Evolutionary conservation across 2,113 vertebrate genomes (phyloP).

Genomic region (Aphelocoma coerulescens): DNA sequence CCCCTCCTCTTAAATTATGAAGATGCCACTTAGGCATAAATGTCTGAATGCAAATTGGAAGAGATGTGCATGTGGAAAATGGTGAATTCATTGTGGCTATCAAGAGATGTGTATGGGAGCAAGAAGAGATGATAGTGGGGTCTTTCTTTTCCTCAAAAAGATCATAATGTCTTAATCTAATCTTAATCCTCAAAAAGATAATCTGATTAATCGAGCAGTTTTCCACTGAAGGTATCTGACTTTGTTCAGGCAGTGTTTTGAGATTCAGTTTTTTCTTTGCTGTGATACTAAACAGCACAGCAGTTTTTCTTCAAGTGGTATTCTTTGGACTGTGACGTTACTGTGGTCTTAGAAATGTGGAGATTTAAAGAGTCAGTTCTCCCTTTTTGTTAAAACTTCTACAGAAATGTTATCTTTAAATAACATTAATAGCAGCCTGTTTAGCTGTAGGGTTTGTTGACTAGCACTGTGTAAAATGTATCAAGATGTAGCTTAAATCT

Average conservation of each 20-base stretch:
- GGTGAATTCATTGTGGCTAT: not conserved
- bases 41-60: not conserved
- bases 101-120: not conserved
- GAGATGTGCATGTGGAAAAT: not conserved
- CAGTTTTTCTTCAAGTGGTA: not conserved
- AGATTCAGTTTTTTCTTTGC: not conserved
- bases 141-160: not conserved
- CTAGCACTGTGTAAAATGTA: not conserved
- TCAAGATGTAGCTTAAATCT: not conserved
- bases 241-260: not conserved
- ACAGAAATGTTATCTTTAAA: not conserved
- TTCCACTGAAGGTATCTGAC: not conserved
- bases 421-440: not conserved
- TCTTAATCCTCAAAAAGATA: not conserved
- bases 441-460: not conserved
- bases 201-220: not conserved
- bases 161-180: not conserved
- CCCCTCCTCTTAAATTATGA: not conserved
- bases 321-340: not conserved
- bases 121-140: not conserved
- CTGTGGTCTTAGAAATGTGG: not conserved
- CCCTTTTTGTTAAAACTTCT: not conserved
- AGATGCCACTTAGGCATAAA: not conserved
- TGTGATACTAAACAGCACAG: not conserved
- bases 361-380: rapidly evolving